Evolutionary conservation across 2,113 vertebrate species (phyloP).

Genomic region (Ochotona curzoniae): DNA sequence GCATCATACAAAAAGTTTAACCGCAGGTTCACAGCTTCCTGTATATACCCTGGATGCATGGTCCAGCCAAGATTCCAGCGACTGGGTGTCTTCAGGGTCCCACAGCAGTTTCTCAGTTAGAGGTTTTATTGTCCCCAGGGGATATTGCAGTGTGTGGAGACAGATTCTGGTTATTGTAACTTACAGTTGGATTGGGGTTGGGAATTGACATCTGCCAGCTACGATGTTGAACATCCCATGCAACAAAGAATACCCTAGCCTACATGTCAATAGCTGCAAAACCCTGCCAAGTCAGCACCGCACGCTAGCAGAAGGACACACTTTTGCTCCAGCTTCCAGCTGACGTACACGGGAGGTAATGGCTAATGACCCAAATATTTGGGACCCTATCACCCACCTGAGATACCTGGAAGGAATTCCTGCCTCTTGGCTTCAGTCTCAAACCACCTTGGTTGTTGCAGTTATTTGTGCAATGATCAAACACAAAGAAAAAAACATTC

Average conservation of each 20-base stretch:
- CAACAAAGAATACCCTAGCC: background rate
- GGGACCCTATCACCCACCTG: no score
- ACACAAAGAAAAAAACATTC: no score
- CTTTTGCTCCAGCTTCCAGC: no score
- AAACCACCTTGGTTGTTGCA: no score
- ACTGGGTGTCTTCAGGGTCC: background rate
- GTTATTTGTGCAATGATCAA: no score
- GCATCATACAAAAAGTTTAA: background rate
- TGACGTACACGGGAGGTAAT: no score
- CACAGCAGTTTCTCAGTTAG: background rate
- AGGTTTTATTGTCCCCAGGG: background rate
- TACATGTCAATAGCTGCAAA: background rate
- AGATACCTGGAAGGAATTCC: no score
- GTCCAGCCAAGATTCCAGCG: background rate
- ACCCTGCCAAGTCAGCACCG: background rate
- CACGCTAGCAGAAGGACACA: background rate
- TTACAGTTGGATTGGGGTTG: background rate
- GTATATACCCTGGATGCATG: background rate
- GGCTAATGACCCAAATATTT: no score
- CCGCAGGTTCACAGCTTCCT: background rate
- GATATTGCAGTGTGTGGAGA: background rate
- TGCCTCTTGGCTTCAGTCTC: no score
- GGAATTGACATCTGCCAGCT: background rate
- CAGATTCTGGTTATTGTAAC: background rate
- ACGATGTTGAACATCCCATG: background rate